phyloP scores from a whole-genome alignment of 2,113 vertebrate species.

The Peucedramus taeniatus region DNA sequence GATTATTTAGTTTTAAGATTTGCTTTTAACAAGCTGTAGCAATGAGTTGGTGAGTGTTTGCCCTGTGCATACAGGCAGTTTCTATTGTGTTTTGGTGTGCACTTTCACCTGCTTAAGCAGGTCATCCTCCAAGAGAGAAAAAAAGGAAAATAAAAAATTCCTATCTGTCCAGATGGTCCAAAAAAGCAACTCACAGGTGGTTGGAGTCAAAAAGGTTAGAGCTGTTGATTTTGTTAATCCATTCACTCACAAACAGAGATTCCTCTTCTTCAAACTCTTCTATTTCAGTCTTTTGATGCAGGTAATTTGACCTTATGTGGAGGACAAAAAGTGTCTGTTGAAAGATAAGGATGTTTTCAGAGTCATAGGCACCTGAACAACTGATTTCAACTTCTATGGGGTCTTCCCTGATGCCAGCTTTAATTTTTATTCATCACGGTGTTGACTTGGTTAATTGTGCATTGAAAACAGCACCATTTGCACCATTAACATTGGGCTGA shows the following conservation, averaged over 20 bases:
- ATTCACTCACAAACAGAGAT: not conserved
- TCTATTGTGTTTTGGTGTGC: not conserved
- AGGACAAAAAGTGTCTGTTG: not conserved
- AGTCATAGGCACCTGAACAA: not conserved
- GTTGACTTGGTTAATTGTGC: slow-evolving; percentile 58
- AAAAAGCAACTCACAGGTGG: slow-evolving; percentile 9
- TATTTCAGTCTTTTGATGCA: not conserved
- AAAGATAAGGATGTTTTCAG: not conserved
- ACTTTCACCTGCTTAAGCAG: not conserved
- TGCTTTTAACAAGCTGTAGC: not conserved
- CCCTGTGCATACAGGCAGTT: not conserved
- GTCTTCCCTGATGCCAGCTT: not conserved
- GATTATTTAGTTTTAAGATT: not conserved
- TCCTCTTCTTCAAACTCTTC: not conserved
- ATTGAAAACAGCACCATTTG: slow-evolving; percentile 22
- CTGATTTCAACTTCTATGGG: not conserved
- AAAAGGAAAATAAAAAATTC: not conserved
- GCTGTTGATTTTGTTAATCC: not conserved
- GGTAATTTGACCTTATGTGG: not conserved
- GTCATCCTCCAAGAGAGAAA: not conserved
- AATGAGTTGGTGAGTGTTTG: not conserved
- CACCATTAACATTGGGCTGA: slow-evolving; percentile 34
- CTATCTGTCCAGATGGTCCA: not conserved
- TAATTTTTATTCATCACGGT: slow-evolving; percentile 61
- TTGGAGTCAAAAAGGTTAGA: not conserved